Evolutionary conservation across 1,140 invertebrate species (phyloP).

Genomic region (Drosophila funebris): DNA sequence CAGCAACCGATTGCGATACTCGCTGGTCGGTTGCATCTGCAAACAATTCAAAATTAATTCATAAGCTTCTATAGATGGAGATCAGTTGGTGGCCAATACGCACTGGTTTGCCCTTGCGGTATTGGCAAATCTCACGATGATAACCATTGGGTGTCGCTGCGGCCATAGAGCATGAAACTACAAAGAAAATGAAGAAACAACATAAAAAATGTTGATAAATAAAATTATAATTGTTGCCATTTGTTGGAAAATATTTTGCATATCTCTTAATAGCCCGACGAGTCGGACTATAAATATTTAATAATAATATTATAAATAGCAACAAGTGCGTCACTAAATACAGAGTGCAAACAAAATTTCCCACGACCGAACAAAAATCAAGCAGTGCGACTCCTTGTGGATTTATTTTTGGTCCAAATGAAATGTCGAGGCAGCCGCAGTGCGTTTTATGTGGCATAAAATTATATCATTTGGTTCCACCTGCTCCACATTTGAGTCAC

Average conservation of each 20-base stretch:
- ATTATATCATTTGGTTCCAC: conserved; percentile 45
- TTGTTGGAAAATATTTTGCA: conserved; percentile 47
- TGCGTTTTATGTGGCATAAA: conserved; percentile 10
- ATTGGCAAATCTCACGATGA: conserved; percentile 71
- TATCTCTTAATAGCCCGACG: conserved; percentile 49
- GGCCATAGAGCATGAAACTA: conserved; percentile 26
- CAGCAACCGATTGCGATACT: conserved; percentile 84
- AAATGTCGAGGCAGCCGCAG: conserved; percentile 25
- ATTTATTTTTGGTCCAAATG: conserved; percentile 51
- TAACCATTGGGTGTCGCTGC: conserved; percentile 62
- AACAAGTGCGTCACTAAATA: conserved; percentile 68
- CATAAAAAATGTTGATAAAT: conserved; percentile 62
- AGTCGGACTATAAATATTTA: conserved; percentile 17
- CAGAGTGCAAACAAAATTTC: conserved; percentile 47
- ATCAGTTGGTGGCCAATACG: neutral
- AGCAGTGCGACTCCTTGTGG: conserved; percentile 38
- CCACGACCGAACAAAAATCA: conserved; percentile 67
- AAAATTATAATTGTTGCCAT: conserved; percentile 56
- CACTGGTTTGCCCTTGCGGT: conserved; percentile 68
- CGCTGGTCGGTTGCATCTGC: conserved; percentile 69
- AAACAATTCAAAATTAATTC: neutral
- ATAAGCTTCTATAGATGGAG: neutral
- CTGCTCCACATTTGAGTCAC: conserved; percentile 51
- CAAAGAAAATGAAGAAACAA: conserved; percentile 37
- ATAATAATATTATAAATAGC: conserved; percentile 49